phyloP scores from a whole-genome alignment of 1,140 invertebrate genomes.

The Lepidurus apus region DNA sequence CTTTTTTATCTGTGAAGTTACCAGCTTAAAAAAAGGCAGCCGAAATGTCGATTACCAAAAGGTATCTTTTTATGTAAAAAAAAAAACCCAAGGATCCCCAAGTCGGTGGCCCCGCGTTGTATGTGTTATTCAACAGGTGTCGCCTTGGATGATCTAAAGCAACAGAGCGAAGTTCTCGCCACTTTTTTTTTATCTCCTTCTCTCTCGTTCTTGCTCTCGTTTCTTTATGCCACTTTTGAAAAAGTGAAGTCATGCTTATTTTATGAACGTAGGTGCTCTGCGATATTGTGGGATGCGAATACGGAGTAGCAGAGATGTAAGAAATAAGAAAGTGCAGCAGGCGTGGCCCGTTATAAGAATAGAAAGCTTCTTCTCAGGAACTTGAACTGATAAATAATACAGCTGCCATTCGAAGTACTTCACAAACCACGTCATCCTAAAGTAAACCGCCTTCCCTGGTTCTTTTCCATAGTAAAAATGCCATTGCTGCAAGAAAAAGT shows the following conservation, averaged over 20 bases:
- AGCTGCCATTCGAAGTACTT: no score
- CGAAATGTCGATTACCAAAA: neutral
- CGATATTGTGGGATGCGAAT: neutral
- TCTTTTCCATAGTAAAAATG: no score
- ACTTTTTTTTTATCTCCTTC: neutral
- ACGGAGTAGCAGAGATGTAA: neutral
- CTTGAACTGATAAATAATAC: neutral
- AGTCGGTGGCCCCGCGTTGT: neutral
- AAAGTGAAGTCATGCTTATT: neutral
- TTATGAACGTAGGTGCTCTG: neutral
- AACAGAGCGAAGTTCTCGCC: neutral
- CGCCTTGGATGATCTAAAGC: neutral
- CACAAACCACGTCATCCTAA: no score
- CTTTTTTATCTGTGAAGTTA: no score
- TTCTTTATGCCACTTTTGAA: neutral
- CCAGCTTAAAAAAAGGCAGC: no score
- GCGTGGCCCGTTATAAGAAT: no score
- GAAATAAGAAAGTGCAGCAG: neutral
- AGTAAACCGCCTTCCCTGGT: no score
- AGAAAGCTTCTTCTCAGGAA: neutral
- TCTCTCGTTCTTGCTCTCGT: no score
- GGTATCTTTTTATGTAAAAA: neutral
- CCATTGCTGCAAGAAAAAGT: no score
- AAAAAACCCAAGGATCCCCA: neutral
- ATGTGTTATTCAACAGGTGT: slow-evolving; percentile 14